A percentile compares a stretch with the other conserved stretches of the same genome.
Evolutionary conservation across 1,140 invertebrate species (phyloP).

Genomic region (Tetranychus urticae): DNA sequence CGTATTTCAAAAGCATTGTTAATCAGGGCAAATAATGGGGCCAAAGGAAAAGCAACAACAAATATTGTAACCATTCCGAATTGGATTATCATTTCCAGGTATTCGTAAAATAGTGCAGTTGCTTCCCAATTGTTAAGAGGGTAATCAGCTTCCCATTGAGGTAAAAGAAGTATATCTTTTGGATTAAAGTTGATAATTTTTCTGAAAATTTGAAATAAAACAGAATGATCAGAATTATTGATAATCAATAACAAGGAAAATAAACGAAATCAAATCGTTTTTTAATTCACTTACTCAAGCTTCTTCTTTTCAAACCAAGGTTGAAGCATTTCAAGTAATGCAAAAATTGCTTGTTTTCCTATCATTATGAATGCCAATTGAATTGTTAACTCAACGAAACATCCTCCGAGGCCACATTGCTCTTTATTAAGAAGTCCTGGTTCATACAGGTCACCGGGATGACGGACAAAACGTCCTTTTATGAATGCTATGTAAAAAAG

Average conservation of each 20-base stretch:
- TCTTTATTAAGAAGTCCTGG: background rate
- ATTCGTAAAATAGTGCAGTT: slow-evolving; percentile 79
- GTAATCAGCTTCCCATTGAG: slow-evolving; percentile 74
- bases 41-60: slow-evolving; percentile 65
- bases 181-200: too few species aligned
- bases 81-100: slow-evolving; percentile 87
- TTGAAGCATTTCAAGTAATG: slow-evolving; percentile 30
- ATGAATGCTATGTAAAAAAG: slow-evolving; percentile 97
- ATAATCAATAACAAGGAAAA: too few species aligned
- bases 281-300: background rate
- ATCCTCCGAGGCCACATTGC: slow-evolving; percentile 24
- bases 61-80: slow-evolving; percentile 78
- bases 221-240: too few species aligned
- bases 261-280: background rate
- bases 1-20: slow-evolving; percentile 76
- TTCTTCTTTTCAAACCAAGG: slow-evolving; percentile 21
- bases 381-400: slow-evolving; percentile 36
- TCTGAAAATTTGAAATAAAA: background rate
- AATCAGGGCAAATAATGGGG: slow-evolving; percentile 54
- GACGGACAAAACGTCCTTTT: slow-evolving; percentile 43
- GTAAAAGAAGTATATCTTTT: slow-evolving; percentile 6
- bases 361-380: slow-evolving; percentile 43
- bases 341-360: slow-evolving; percentile 39
- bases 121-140: slow-evolving; percentile 66
- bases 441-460: slow-evolving; percentile 30